Percentiles rank a stretch among this genome's conserved stretches.
These are phyloP conservation scores for Buathra laborator DNA, from an alignment of 2,888 invertebrate species.

Conservation along the genomic window DNA sequence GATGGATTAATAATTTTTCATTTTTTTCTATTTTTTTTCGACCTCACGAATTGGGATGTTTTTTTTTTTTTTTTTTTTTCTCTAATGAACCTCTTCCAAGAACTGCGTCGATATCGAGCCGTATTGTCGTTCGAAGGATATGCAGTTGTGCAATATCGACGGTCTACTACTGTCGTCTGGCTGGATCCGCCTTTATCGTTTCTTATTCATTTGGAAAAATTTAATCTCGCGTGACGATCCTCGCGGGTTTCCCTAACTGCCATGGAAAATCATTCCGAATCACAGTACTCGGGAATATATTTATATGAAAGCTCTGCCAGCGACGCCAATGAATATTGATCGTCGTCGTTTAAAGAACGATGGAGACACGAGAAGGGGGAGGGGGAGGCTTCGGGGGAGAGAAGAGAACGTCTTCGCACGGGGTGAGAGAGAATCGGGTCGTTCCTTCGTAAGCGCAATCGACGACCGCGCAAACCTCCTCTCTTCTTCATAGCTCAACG, in stretches of 20 bases:
- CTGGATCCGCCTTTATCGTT: not conserved
- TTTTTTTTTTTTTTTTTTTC: too few species aligned
- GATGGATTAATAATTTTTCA: not conserved
- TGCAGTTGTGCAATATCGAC: not conserved
- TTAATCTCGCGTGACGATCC: constrained; percentile 27
- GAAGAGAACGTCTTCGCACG: constrained; percentile 15
- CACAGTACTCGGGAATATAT: constrained; percentile 29
- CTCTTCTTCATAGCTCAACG: constrained; percentile 15
- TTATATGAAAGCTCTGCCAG: constrained; percentile 10
- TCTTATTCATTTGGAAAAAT: not conserved
- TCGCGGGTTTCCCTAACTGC: constrained; percentile 8
- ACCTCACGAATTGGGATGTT: not conserved
- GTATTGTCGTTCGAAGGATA: not conserved
- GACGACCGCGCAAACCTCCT: constrained; percentile 24
- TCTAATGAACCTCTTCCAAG: not conserved
- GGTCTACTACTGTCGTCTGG: not conserved
- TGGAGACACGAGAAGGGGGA: not conserved
- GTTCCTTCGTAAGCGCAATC: constrained; percentile 13
- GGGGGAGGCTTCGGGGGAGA: not conserved
- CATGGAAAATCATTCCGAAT: constrained; percentile 8
- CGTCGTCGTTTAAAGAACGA: constrained; percentile 46
- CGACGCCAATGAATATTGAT: constrained; percentile 55
- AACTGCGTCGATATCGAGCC: not conserved
- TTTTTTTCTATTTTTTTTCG: not conserved
- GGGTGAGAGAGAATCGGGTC: constrained; percentile 15